Conservation (phyloP, 2,113 vertebrate species). For the Camelus bactrianus region DNA sequence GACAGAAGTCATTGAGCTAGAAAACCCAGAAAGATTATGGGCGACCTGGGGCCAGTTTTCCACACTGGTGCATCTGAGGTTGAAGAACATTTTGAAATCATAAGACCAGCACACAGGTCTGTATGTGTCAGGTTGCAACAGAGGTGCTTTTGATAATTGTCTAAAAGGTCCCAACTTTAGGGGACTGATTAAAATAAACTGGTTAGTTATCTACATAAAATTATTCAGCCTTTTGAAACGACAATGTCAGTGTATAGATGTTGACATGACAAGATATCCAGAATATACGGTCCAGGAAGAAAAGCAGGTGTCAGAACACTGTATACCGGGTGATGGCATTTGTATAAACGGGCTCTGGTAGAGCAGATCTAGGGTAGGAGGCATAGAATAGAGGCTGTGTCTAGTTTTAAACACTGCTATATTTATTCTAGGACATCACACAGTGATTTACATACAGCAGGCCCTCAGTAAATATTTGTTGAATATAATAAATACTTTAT, state of each 20-base stretch:
- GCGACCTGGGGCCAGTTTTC: not conserved
- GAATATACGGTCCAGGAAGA: not conserved
- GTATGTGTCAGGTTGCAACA: not conserved
- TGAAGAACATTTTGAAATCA: not conserved
- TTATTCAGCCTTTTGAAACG: not conserved
- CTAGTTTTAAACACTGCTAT: not conserved
- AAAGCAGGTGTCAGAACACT: not conserved
- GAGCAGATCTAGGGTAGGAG: not conserved
- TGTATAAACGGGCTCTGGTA: not conserved
- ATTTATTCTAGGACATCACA: not conserved
- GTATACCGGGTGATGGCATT: accelerated
- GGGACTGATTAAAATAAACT: not conserved
- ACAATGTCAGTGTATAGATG: not conserved
- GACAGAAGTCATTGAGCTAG: not conserved
- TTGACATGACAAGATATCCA: not conserved
- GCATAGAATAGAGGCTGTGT: not conserved
- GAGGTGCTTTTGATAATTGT: not conserved
- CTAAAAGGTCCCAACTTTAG: not conserved
- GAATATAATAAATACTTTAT: not conserved
- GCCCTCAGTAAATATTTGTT: not conserved
- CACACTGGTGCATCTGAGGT: not conserved
- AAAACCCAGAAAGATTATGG: not conserved
- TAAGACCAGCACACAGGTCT: not conserved
- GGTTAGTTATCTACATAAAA: not conserved
- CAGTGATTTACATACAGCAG: not conserved